A percentile compares a stretch with the other conserved stretches of the same genome.
Conservation (phyloP, 2,797 vertebrate genomes). For the Buceros bicornis region DNA sequence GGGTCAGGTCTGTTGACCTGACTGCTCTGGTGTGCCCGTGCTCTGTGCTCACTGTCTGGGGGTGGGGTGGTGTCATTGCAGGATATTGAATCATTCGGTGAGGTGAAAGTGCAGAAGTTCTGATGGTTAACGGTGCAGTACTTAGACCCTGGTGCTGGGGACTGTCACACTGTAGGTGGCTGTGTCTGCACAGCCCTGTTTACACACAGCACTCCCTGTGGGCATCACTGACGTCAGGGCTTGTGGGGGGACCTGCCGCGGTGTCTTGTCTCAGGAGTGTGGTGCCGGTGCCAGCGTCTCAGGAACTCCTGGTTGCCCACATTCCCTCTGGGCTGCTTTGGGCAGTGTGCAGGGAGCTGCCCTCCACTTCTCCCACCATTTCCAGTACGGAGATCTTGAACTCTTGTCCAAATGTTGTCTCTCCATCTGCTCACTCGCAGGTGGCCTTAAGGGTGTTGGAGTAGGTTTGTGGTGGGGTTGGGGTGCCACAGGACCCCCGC, state of each 20-base stretch:
- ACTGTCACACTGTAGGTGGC: rapidly evolving
- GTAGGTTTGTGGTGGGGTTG: rapidly evolving
- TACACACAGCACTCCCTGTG: not conserved
- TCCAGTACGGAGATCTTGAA: not conserved
- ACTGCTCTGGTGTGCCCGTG: rapidly evolving
- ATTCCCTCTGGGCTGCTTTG: rapidly evolving
- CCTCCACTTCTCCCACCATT: not conserved
- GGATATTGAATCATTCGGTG: not conserved
- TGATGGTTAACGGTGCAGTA: rapidly evolving
- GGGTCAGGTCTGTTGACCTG: not conserved
- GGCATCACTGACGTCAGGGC: rapidly evolving
- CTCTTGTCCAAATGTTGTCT: too few species aligned
- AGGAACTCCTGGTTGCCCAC: rapidly evolving
- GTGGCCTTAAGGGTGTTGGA: not conserved
- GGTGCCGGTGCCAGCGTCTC: rapidly evolving
- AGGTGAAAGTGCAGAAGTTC: not conserved
- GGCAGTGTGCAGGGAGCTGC: not conserved
- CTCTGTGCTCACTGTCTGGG: rapidly evolving
- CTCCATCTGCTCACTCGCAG: not conserved
- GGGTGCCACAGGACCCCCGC: rapidly evolving
- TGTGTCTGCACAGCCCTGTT: not conserved
- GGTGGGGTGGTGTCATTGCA: not conserved
- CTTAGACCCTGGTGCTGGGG: rapidly evolving
- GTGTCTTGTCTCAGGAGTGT: not conserved
- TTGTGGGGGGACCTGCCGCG: rapidly evolving